Evolutionary conservation across 2,888 invertebrate genomes (phyloP), one percentile per base, ranked within the genome.

Genomic region (Timema podura): DNA sequence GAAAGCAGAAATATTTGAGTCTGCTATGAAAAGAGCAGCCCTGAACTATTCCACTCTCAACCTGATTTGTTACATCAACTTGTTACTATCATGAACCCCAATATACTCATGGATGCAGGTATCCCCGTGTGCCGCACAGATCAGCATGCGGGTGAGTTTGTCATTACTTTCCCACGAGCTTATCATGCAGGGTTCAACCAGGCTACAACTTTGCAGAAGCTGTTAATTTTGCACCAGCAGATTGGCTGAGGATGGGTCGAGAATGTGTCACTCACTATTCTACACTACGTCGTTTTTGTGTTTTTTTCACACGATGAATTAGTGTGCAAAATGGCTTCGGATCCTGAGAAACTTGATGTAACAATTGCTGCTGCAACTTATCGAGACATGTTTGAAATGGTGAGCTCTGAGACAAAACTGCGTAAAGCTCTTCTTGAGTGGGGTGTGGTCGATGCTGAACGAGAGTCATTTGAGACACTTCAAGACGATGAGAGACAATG

Each of bases 101-200:
- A 95, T 77, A 91, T 96, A 73, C 85, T 98, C n/a, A 95, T 94
- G 89, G 89, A 89, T 77, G 91, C 92, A 73, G 88, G 82, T 70
- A 83, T 85, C 59, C 82, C 88, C 78, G 86, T 88, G 75, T 88
- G 85, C 76, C 89, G 97, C 76, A 92, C 94, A 70, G 95, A 98
- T 82, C 99, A 99, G 80, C 91, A 94, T 81, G 97, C 98, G 2
- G 99, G 99, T 46, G 99, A 99, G 82, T 99, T 99, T 83, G 95
- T 99, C 51, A 91, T 99, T 6, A 99, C 99, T 15, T 99, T 99
- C 83, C 99, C 99, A 0, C 87, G 99, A 74, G 97, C 99, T 0
- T 99, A 99, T 83, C 99, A 99, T 84, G 97, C 99, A 45, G 99
- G 99, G 2, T 99, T 98, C 82, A 99, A 99, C 82, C 98, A 98